These are phyloP conservation scores for Sternotherus odoratus DNA, from an alignment of 2,797 vertebrate genomes.

Conservation along the genomic window DNA sequence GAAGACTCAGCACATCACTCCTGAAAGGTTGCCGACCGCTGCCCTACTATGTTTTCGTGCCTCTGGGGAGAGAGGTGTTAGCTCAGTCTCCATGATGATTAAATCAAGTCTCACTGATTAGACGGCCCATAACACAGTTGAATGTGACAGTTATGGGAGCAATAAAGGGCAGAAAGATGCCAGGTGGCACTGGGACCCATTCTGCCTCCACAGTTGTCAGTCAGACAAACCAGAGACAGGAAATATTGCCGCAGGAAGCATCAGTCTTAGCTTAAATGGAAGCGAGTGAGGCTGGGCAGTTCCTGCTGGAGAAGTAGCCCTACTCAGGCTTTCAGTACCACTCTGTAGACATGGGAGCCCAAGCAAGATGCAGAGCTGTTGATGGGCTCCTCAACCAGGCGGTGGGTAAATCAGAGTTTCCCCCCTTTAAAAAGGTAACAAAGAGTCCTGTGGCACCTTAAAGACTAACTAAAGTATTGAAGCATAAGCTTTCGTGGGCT, in stretches of 20 bases:
- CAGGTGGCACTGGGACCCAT: neutral
- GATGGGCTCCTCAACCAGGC: rapidly evolving
- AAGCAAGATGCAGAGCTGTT: neutral
- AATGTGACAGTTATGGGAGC: neutral
- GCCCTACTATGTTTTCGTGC: neutral
- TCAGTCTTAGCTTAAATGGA: neutral
- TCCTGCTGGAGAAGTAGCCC: neutral
- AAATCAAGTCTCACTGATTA: neutral
- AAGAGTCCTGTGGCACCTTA: too few relatives aligned
- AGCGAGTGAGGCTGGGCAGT: neutral
- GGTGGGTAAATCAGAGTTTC: rapidly evolving
- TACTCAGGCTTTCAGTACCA: neutral
- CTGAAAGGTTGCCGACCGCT: too few relatives aligned
- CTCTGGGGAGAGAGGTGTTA: neutral
- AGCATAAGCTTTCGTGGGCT: too few relatives aligned
- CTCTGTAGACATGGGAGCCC: rapidly evolving
- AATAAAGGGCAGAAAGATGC: neutral
- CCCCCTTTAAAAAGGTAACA: neutral
- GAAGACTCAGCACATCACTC: too few relatives aligned
- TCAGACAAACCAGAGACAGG: neutral
- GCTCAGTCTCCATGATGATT: neutral
- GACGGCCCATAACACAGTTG: rapidly evolving
- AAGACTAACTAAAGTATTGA: too few relatives aligned
- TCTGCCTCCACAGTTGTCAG: neutral
- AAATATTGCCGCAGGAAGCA: neutral